These are phyloP conservation scores for Enteromius paludinosus DNA, from an alignment of 2,797 vertebrate genomes.

Conservation along the genomic window DNA sequence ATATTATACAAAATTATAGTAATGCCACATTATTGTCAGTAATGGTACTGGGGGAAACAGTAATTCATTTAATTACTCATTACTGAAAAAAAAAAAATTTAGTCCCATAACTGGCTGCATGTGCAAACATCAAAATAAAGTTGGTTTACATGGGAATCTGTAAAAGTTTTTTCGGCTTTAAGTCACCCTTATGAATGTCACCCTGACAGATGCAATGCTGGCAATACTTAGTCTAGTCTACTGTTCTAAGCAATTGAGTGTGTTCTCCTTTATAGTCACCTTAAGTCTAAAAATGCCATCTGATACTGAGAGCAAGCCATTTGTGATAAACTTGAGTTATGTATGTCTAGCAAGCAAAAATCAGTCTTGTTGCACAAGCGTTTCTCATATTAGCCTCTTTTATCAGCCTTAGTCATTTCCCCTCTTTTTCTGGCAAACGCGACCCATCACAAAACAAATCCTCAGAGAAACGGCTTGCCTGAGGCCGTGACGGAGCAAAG, in stretches of 20 bases:
- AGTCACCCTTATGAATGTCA: not conserved
- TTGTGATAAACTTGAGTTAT: slow-evolving; percentile 9
- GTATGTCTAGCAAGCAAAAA: slow-evolving; percentile 16
- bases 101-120: too few species aligned
- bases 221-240: not conserved
- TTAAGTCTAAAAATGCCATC: not conserved
- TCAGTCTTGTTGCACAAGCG: not conserved
- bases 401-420: slow-evolving; percentile 62
- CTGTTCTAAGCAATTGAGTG: not conserved
- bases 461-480: slow-evolving; percentile 65
- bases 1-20: too few species aligned
- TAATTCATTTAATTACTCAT: too few species aligned
- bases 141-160: not conserved
- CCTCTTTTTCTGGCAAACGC: slow-evolving; percentile 52
- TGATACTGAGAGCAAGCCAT: slow-evolving; percentile 5
- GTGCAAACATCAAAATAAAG: not conserved
- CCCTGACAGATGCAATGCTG: not conserved
- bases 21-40: too few species aligned
- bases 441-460: slow-evolving; percentile 64
- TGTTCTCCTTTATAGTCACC: not conserved
- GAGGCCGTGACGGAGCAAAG: slow-evolving; percentile 60
- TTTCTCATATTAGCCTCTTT: slow-evolving; percentile 28
- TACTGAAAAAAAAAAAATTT: too few species aligned
- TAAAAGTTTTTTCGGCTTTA: not conserved
- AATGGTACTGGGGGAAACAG: too few species aligned